Evolutionary conservation across 1,140 invertebrate genomes (phyloP).

Genomic region (Laupala kohalensis): DNA sequence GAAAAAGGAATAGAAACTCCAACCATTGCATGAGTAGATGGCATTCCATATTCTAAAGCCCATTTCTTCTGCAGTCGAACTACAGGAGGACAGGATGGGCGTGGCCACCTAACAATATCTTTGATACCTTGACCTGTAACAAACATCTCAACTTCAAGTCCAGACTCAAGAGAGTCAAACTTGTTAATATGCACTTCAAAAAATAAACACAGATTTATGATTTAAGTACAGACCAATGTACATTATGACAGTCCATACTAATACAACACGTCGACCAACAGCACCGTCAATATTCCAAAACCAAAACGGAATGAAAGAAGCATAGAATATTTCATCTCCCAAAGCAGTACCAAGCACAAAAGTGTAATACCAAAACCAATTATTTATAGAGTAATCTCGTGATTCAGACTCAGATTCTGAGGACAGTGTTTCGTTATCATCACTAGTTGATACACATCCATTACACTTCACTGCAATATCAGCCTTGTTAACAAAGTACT

Average conservation of each 20-base stretch:
- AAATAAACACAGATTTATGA: too few relatives aligned
- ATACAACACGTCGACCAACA: constrained; percentile 60
- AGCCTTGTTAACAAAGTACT: constrained; percentile 24
- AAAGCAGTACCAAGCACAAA: constrained; percentile 70
- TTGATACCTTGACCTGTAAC: constrained; percentile 67
- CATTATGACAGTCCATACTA: constrained; percentile 77
- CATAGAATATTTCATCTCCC: constrained; percentile 82
- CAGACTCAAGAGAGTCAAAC: not conserved
- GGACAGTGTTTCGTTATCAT: constrained; percentile 14
- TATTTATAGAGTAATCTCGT: constrained; percentile 43
- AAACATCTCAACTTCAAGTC: not conserved
- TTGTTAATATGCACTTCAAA: not conserved
- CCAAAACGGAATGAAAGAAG: constrained; percentile 76
- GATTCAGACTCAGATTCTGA: constrained; percentile 21
- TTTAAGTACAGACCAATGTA: constrained; percentile 60
- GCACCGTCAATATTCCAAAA: constrained; percentile 84
- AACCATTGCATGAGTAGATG: constrained; percentile 87
- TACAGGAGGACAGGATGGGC: constrained; percentile 69
- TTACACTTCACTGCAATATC: constrained; percentile 23
- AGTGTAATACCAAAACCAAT: constrained; percentile 75
- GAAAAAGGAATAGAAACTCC: constrained; percentile 75
- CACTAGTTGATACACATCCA: constrained; percentile 24
- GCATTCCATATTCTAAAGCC: constrained; percentile 84
- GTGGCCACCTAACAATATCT: constrained; percentile 72
- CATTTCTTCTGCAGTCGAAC: constrained; percentile 71